A percentile compares a stretch with the other conserved stretches of the same genome.
Evolutionary conservation across 2,888 invertebrate species (phyloP).

Genomic region (Orthonevra nobilis): DNA sequence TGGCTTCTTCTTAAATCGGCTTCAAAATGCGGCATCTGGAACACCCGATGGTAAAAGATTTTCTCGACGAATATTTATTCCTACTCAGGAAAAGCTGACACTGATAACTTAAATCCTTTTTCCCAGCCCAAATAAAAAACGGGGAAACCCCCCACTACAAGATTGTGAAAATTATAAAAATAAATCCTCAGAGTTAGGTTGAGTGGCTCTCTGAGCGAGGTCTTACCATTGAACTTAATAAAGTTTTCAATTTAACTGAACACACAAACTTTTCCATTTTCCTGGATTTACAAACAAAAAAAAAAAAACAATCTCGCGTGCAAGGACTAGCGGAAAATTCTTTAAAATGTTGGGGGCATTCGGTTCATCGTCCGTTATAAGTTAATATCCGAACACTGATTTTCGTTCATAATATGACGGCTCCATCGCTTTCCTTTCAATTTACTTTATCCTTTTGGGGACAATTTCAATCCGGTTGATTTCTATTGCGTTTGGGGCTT

Average conservation of each 20-base stretch:
- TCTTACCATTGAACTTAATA: slow-evolving; percentile 57
- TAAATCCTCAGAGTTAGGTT: slow-evolving; percentile 52
- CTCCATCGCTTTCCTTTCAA: slow-evolving; percentile 65
- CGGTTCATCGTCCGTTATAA: slow-evolving; percentile 69
- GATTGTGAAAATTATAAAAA: slow-evolving; percentile 66
- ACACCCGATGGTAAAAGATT: too few species aligned
- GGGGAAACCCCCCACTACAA: slow-evolving; percentile 24
- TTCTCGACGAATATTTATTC: too few species aligned
- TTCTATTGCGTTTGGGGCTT: slow-evolving; percentile 64
- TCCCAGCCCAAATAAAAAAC: slow-evolving; percentile 16
- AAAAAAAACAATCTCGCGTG: slow-evolving; percentile 31
- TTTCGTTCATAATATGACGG: slow-evolving; percentile 66
- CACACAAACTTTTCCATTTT: slow-evolving; percentile 68
- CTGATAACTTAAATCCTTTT: slow-evolving; percentile 42
- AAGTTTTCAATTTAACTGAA: slow-evolving; percentile 67
- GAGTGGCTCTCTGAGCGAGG: slow-evolving; percentile 41
- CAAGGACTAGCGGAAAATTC: slow-evolving; percentile 26
- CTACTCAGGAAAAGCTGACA: slow-evolving; percentile 17
- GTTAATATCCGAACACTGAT: slow-evolving; percentile 70
- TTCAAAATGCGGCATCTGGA: too few species aligned
- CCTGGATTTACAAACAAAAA: slow-evolving; percentile 43
- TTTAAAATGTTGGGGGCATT: slow-evolving; percentile 52
- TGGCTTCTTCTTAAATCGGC: too few species aligned
- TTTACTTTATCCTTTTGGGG: slow-evolving; percentile 68
- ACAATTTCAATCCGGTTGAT: slow-evolving; percentile 69